These are phyloP conservation scores for Philopotamus ludificatus DNA, from an alignment of 1,140 invertebrate species.

Conservation along the genomic window DNA sequence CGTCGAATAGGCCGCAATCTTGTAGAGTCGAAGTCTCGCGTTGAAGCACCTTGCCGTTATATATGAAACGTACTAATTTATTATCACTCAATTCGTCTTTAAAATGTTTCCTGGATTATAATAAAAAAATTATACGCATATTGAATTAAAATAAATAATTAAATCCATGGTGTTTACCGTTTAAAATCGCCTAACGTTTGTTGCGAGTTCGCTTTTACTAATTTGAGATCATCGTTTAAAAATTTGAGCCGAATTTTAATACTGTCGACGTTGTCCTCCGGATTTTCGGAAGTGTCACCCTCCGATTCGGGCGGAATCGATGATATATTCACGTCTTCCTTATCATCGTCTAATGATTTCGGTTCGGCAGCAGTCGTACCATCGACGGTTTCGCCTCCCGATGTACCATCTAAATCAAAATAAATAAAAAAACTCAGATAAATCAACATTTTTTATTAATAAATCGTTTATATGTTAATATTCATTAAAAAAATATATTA, in stretches of 20 bases:
- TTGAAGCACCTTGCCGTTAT: slow-evolving; percentile 81
- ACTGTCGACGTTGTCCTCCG: slow-evolving; percentile 42
- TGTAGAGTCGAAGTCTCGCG: slow-evolving; percentile 74
- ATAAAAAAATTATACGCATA: slow-evolving; percentile 34
- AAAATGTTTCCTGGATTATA: slow-evolving; percentile 75
- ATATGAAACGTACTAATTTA: slow-evolving; percentile 80
- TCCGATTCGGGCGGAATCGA: not conserved
- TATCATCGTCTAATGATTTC: not conserved
- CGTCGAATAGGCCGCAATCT: slow-evolving; percentile 77
- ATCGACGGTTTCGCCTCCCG: too few species aligned
- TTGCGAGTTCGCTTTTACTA: slow-evolving; percentile 72
- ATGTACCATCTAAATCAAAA: too few species aligned
- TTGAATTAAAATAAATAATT: not conserved
- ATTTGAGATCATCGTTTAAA: slow-evolving; percentile 80
- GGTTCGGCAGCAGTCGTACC: not conserved
- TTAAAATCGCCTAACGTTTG: slow-evolving; percentile 84
- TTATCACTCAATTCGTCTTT: slow-evolving; percentile 71
- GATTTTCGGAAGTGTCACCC: not conserved
- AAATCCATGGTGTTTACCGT: slow-evolving; percentile 58
- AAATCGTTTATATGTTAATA: too few species aligned
- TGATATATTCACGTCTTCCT: not conserved
- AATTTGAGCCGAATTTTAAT: slow-evolving; percentile 82
- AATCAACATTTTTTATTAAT: too few species aligned
- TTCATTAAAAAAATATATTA: too few species aligned
- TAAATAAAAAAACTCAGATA: too few species aligned